Base-by-base conservation (phyloP, 2,113 vertebrate genomes). In the Gulo gulo region DNA sequence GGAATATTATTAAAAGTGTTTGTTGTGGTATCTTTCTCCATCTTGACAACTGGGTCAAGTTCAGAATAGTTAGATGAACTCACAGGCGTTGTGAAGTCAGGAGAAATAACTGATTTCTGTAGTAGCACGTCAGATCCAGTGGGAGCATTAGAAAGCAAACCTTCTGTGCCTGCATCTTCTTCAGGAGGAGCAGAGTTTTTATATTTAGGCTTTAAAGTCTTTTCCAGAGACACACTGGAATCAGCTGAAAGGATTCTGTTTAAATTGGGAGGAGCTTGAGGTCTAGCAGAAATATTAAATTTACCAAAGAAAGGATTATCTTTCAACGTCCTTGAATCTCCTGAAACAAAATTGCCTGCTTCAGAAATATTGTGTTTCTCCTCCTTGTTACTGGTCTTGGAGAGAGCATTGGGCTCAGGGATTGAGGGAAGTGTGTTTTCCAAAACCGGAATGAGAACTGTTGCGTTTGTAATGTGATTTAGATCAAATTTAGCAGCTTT, bases 211-310 rank as follows among this genome's bases (percentile, higher is more conserved):
- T 81, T 74, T 94, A 7, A 39, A 59, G 31, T 67, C 39, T 95
- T 82, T 50, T n/a, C 26, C 23, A n/a, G 18, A 80, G 45, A 69
- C 34, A 45, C 42, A 14, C n/a, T 47, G 55, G 42, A 39, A 80
- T 90, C 45, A 67, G 31, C 31, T 57, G 24, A 86, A 96, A 81
- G 13, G 2, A 47, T 74, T 87, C 23, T 34, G 90, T 93, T 95
- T 73, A 79, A 71, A 67, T 6, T 79, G 31, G 7, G 5, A 65
- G 34, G 31, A 90, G 3, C 45, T 74, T 93, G 73, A 85, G 55
- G 15, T 65, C 26, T 76, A 96, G 59, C 31, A 94, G 26, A 59
- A 92, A 80, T 79, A 67, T n/a, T 93, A 85, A 95, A 63, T 90
- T 79, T 89, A 39, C 4, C 20, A 85, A 73, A 14, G 15, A 85